Evolutionary conservation across 2,797 vertebrate species (phyloP).

Genomic region (Sebastes minor): DNA sequence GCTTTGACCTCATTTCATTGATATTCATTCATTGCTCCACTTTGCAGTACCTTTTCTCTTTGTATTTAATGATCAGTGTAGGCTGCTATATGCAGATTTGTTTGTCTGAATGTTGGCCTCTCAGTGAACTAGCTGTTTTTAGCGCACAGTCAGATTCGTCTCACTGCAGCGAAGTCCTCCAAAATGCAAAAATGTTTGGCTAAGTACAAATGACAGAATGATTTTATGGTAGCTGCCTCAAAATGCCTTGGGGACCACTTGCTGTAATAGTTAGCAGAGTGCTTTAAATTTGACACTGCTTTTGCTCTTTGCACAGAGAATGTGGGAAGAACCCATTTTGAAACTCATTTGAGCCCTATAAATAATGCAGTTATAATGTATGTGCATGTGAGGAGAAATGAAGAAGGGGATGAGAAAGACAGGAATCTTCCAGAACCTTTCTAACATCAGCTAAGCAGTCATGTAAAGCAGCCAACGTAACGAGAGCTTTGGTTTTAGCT

Average conservation of each 20-base stretch:
- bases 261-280: constrained; percentile 34
- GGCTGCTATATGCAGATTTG: neutral
- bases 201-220: constrained; percentile 44
- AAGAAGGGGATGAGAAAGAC: neutral
- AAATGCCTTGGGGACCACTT: constrained; percentile 33
- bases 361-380: constrained; percentile 20
- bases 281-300: constrained; percentile 29
- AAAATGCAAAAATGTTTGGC: constrained; percentile 25
- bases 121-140: constrained; percentile 1
- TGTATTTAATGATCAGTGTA: neutral
- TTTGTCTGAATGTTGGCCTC: neutral
- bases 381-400: constrained; percentile 1
- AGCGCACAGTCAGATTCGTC: constrained; percentile 7
- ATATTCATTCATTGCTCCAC: constrained; percentile 3
- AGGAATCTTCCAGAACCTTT: neutral
- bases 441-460: neutral
- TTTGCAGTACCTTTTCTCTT: neutral
- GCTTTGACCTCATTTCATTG: neutral
- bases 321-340: constrained; percentile 21
- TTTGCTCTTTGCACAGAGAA: constrained; percentile 23
- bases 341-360: constrained; percentile 29
- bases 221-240: constrained; percentile 52
- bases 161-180: constrained; percentile 10
- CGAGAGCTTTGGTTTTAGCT: neutral
- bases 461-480: neutral